A percentile compares a stretch with the other conserved stretches of the same genome.
Conservation (phyloP, 2,113 vertebrate species). For the Crotalus helleri region DNA sequence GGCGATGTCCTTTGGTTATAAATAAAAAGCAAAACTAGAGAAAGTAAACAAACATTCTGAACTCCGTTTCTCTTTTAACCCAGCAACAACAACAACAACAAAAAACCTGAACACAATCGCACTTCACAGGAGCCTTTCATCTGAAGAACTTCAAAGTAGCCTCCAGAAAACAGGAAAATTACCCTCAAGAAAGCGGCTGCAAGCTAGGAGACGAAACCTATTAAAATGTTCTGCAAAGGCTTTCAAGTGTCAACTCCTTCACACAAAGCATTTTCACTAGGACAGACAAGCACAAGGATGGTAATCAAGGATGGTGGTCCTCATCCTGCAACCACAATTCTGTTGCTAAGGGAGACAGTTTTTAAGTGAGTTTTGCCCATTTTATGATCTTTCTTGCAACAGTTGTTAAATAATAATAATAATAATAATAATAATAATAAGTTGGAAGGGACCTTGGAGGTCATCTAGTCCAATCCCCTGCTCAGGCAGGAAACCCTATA, state of each 20-base stretch:
- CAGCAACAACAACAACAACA: slow-evolving; percentile 32
- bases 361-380: background rate
- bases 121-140: slow-evolving; percentile 37
- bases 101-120: slow-evolving; percentile 7
- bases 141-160: slow-evolving; percentile 58
- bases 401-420: background rate
- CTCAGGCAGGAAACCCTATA: too few relatives aligned
- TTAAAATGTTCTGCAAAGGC: background rate
- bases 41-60: slow-evolving; percentile 8
- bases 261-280: background rate
- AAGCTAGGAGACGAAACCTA: slow-evolving; percentile 39
- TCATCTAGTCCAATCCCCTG: too few relatives aligned
- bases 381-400: background rate
- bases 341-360: background rate
- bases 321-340: background rate
- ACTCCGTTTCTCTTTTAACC: slow-evolving; percentile 4
- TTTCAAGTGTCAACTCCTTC: slow-evolving; percentile 38
- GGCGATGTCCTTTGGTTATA: background rate
- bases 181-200: slow-evolving; percentile 42
- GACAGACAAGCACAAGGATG: background rate
- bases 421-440: too few relatives aligned
- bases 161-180: slow-evolving; percentile 37
- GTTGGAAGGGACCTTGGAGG: too few relatives aligned
- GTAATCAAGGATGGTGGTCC: background rate
- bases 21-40: background rate